Evolutionary conservation across 2,113 vertebrate species (phyloP).

Genomic region (Gasterosteus nipponicus): DNA sequence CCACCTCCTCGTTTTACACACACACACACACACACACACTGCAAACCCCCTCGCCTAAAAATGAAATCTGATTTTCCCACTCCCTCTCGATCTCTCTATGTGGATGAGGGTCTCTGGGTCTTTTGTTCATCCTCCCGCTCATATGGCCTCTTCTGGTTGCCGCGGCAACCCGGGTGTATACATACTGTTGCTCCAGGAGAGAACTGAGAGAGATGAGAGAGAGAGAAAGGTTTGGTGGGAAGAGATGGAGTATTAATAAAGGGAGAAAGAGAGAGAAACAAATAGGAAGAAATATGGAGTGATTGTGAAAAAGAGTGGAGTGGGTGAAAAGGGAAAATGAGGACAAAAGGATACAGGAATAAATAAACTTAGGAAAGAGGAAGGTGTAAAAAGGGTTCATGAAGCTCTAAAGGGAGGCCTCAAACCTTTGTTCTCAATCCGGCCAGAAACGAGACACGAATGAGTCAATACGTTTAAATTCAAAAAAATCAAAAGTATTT

Average conservation of each 20-base stretch:
- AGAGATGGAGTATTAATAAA: constrained; percentile 21
- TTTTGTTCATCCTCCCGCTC: constrained; percentile 76
- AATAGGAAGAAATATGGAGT: not conserved
- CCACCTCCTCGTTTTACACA: constrained; percentile 45
- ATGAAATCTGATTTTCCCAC: constrained; percentile 66
- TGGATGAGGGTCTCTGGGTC: constrained; percentile 68
- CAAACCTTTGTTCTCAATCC: too few relatives aligned
- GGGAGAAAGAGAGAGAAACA: constrained; percentile 11
- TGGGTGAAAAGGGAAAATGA: not conserved
- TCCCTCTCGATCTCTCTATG: constrained; percentile 29
- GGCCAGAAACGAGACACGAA: too few relatives aligned
- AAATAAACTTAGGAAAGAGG: not conserved
- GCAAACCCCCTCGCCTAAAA: constrained; percentile 62
- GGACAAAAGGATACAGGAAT: constrained; percentile 18
- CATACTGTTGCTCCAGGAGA: constrained; percentile 69
- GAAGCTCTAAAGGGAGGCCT: too few relatives aligned
- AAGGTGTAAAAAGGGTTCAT: too few relatives aligned
- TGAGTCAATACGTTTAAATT: too few relatives aligned
- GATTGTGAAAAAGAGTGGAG: not conserved
- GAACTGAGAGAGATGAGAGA: constrained; percentile 18
- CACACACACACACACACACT: constrained; percentile 37
- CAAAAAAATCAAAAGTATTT: too few relatives aligned
- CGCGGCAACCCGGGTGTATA: constrained; percentile 69
- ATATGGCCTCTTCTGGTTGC: constrained; percentile 71
- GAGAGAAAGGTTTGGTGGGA: constrained; percentile 24